Base-by-base conservation (phyloP, 2,113 vertebrate species). In the Cyprinodon variegatus region DNA sequence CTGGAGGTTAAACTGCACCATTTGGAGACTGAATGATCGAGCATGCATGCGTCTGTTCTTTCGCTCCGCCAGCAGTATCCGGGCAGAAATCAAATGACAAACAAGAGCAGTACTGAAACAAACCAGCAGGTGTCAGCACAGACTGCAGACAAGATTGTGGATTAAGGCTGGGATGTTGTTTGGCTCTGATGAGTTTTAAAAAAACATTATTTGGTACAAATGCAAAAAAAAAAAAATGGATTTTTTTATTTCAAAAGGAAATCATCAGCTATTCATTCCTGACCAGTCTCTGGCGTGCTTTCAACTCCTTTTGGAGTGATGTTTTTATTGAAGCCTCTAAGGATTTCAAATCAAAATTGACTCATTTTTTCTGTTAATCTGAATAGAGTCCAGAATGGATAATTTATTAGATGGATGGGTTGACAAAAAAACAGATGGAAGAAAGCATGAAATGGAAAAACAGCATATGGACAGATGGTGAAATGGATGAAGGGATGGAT, bases 121-220 rank as follows among this genome's bases (percentile, higher is more conserved):
- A 1, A 50, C 87, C 91, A 83, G 74, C 78, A 92, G 94, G 89
- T 88, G 93, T 85, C 87, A 93, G 86, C 77, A 91, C 39, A 91
- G 83, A 68, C 74, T 71, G 36, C 9, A 40, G 65, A 85, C 64
- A 71, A 9, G 2, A 12, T 17, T 20, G 7, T 20, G 38, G 1
- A n/a, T 17, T 57, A n/a, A 57, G 50, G 17, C 7, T 41, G 38
- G 40, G 62, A 41, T 61, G 60, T n/a, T 59, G n/a, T n/a, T n/a
- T 20, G 6, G 53, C 17, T 59, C n/a, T 17, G 43, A 29, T 29
- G 29, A 1, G 29, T 29, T 29, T 29, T n/a, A 29, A 29, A 29
- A 29, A 29, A 29, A 53, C 50, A 53, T 17, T 7, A 17, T 17
- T 53, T 53, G 48, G 15, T 50, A 13, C 2, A 50, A 50, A 11